These are phyloP conservation scores for Orthosia gothica DNA, from an alignment of 2,888 invertebrate genomes.

Conservation along the genomic window DNA sequence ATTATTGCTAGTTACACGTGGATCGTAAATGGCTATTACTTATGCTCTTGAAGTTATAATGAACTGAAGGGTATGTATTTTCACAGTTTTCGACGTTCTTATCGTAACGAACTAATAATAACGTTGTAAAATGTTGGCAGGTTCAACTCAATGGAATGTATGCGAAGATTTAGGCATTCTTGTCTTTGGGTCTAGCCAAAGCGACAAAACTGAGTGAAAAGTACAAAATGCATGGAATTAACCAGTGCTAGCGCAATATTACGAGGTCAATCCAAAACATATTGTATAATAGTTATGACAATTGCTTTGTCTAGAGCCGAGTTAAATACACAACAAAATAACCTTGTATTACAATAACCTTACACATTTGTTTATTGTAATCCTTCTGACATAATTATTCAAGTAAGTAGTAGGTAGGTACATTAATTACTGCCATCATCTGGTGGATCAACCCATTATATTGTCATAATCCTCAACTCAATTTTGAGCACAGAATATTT, in stretches of 20 bases:
- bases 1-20: no score
- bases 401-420: not conserved
- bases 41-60: not conserved
- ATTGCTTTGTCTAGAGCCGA: not conserved
- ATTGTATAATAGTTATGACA: not conserved
- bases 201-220: no score
- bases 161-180: no score
- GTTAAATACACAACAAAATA: not conserved
- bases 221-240: no score
- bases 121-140: no score
- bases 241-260: no score
- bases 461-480: slow-evolving; percentile 12
- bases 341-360: no score
- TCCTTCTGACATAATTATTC: not conserved
- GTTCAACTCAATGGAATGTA: no score
- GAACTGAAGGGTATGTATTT: not conserved
- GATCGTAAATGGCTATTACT: not conserved
- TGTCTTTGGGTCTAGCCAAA: no score
- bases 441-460: not conserved
- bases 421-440: slow-evolving; percentile 11
- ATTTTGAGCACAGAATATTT: slow-evolving; percentile 4
- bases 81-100: no score
- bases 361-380: not conserved
- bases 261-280: not conserved
- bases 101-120: no score